Conservation (phyloP, 2,888 invertebrate genomes). For the Lomographa bimaculata region DNA sequence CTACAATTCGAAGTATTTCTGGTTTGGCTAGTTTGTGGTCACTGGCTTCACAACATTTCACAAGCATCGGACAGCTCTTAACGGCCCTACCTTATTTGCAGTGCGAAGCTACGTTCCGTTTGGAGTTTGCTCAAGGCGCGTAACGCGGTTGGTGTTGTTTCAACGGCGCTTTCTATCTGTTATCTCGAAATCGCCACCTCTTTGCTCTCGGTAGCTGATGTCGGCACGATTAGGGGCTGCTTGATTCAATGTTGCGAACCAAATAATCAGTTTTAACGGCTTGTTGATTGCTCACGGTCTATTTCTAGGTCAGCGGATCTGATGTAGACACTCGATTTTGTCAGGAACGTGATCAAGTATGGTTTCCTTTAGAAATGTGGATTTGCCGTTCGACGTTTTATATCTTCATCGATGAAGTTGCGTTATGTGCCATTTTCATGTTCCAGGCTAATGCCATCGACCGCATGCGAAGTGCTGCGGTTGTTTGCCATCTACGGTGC, state of each 20-base stretch:
- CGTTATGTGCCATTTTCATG: conserved; percentile 52
- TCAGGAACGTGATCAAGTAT: conserved; percentile 27
- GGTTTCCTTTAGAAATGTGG: conserved; percentile 34
- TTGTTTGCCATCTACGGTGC: conserved; percentile 56
- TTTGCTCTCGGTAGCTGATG: conserved; percentile 66
- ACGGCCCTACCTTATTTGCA: conserved; percentile 17
- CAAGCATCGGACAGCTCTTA: conserved; percentile 6
- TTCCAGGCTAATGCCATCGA: conserved; percentile 52
- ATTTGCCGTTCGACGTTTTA: conserved; percentile 33
- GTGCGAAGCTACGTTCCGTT: conserved; percentile 50
- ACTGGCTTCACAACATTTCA: background rate
- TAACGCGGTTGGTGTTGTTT: conserved; percentile 72
- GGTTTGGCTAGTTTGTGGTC: background rate
- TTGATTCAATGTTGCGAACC: conserved; percentile 60
- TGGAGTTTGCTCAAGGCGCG: conserved; percentile 65
- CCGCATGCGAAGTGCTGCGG: conserved; percentile 62
- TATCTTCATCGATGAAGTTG: conserved; percentile 44
- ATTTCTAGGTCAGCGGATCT: conserved; percentile 48
- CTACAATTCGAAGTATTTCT: conserved; percentile 2
- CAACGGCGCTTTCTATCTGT: conserved; percentile 73
- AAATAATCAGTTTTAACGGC: conserved; percentile 60
- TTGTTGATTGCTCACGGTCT: conserved; percentile 45
- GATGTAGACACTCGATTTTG: conserved; percentile 29
- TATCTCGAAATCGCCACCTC: conserved; percentile 66
- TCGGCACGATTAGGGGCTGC: conserved; percentile 53